Percentiles rank a stretch among this genome's conserved stretches.
Conservation (phyloP, 2,113 vertebrate genomes). For the Candoia aspera region DNA sequence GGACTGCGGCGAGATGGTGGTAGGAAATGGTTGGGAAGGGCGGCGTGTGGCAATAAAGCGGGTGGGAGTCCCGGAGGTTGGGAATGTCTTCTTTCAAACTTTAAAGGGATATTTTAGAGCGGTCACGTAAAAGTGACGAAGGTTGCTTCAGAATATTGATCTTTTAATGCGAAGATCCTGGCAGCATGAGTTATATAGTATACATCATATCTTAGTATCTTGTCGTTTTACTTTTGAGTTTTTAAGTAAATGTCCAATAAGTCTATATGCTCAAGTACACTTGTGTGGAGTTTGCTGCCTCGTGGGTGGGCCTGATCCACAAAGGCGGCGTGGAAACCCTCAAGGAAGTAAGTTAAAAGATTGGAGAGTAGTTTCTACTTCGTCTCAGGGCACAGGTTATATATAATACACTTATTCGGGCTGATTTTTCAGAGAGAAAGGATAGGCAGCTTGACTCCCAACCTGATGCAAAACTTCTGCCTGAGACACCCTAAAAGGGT, state of each 20-base stretch:
- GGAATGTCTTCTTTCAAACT: neutral
- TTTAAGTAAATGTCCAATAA: neutral
- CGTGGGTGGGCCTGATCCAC: neutral
- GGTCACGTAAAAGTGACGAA: neutral
- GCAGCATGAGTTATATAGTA: neutral
- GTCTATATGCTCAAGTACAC: neutral
- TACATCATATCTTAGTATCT: neutral
- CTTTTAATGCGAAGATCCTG: neutral
- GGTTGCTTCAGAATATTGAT: neutral
- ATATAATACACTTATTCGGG: neutral
- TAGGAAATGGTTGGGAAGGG: neutral
- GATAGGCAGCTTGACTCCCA: neutral
- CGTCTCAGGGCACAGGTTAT: neutral
- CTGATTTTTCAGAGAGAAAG: neutral
- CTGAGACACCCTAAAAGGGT: neutral
- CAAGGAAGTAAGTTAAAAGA: neutral
- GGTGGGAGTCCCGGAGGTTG: neutral
- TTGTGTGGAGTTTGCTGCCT: neutral
- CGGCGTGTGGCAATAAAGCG: neutral
- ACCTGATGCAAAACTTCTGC: neutral
- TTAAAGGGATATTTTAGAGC: neutral
- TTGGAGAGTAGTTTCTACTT: neutral
- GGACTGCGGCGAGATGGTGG: no score
- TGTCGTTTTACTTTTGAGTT: neutral
- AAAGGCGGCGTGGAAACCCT: neutral